Conservation (phyloP, 1,140 invertebrate species). For the Drosophila persimilis region DNA sequence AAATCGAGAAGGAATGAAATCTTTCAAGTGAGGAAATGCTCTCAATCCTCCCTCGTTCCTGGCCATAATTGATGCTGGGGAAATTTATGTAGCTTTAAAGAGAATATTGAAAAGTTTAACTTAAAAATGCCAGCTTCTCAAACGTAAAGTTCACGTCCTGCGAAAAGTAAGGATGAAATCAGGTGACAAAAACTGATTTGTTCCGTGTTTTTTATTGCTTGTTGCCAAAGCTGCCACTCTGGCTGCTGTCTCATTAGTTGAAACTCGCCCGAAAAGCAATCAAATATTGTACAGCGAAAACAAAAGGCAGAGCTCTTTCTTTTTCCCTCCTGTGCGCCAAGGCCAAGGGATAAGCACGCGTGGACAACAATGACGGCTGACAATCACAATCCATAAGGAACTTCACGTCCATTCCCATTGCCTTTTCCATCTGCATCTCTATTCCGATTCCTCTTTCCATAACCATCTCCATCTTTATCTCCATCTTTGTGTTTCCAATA, state of each 20-base stretch:
- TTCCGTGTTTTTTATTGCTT: no score
- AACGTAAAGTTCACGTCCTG: no score
- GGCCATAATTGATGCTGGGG: no score
- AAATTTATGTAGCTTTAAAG: no score
- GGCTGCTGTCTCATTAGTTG: background rate
- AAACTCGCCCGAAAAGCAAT: conserved; percentile 23
- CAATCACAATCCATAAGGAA: conserved; percentile 31
- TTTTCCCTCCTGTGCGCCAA: conserved; percentile 2
- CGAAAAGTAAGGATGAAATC: no score
- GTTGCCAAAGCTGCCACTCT: no score
- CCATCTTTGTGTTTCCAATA: conserved; percentile 21
- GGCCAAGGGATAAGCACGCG: conserved; percentile 22
- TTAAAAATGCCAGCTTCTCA: no score
- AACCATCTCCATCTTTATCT: conserved; percentile 9
- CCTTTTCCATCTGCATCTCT: conserved; percentile 21
- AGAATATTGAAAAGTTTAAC: no score
- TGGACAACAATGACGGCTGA: conserved; percentile 10
- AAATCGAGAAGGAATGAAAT: no score
- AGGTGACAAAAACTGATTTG: no score
- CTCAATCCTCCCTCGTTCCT: no score
- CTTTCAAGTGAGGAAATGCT: no score
- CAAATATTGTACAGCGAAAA: conserved; percentile 1
- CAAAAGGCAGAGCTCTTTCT: conserved; percentile 2
- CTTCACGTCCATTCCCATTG: conserved; percentile 5
- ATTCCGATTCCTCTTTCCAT: conserved; percentile 16